These are phyloP conservation scores for Orbicella faveolata DNA, from an alignment of 64 coral and sea anemone genomes.

Conservation along the genomic window DNA sequence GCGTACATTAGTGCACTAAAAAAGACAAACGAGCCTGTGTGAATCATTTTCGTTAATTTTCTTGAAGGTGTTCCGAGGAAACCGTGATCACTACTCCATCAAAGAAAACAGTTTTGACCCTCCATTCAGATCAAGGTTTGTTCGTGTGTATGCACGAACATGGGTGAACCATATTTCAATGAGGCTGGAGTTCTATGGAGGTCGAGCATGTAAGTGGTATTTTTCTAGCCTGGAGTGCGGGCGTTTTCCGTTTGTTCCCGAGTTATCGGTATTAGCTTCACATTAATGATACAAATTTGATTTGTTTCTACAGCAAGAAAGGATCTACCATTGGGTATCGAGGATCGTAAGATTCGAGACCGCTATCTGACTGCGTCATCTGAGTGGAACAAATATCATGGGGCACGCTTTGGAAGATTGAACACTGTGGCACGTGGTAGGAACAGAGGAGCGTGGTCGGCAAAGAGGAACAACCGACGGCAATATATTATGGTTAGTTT, in stretches of 20 bases:
- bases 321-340: conserved; percentile 43
- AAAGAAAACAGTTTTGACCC: conserved; percentile 55
- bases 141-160: conserved; percentile 51
- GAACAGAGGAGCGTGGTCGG: conserved; percentile 43
- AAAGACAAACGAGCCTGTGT: background rate
- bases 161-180: conserved; percentile 54
- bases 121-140: conserved; percentile 43
- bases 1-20: background rate
- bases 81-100: conserved; percentile 51
- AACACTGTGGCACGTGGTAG: conserved; percentile 24
- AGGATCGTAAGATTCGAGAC: conserved; percentile 41
- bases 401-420: conserved; percentile 10
- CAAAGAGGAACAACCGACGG: conserved; percentile 41
- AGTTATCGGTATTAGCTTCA: too few species aligned
- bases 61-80: conserved; percentile 50
- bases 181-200: conserved; percentile 64
- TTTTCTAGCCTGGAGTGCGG: too few species aligned
- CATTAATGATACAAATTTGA: background rate
- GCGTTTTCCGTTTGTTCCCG: too few species aligned
- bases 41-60: background rate
- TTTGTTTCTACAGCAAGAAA: conserved; percentile 17
- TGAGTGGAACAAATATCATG: conserved; percentile 45
- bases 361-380: conserved; percentile 20
- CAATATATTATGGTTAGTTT: conserved; percentile 49
- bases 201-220: conserved; percentile 38